A percentile compares a stretch with the other conserved stretches of the same genome.
Conservation (phyloP, 2,113 vertebrate genomes). For the Dascyllus trimaculatus region DNA sequence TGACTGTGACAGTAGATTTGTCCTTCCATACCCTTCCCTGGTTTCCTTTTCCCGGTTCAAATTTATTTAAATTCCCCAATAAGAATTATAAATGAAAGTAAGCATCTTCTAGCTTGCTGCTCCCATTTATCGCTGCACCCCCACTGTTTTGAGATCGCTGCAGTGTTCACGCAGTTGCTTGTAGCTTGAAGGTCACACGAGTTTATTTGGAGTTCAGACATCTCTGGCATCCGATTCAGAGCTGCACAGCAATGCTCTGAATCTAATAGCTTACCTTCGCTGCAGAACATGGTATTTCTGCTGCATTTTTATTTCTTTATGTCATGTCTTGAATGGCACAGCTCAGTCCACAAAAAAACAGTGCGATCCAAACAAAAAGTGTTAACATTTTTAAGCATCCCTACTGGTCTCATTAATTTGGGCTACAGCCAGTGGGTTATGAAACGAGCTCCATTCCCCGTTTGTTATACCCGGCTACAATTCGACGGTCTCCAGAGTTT, state of each 20-base stretch:
- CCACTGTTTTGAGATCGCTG: conserved; percentile 32
- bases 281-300: neutral
- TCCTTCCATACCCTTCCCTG: conserved; percentile 22
- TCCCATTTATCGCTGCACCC: neutral
- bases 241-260: neutral
- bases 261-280: neutral
- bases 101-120: conserved; percentile 32
- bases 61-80: conserved; percentile 16
- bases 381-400: conserved; percentile 42
- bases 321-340: neutral
- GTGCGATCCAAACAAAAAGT: conserved; percentile 11
- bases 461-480: conserved; percentile 47
- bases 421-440: conserved; percentile 32
- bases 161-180: conserved; percentile 26
- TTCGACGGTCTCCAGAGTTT: conserved; percentile 58
- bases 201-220: conserved; percentile 41
- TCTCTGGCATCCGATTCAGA: conserved; percentile 5
- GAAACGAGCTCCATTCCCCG: conserved; percentile 47
- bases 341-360: neutral
- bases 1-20: neutral
- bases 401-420: conserved; percentile 66
- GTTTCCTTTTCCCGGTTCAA: neutral
- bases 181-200: conserved; percentile 47
- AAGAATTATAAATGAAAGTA: conserved; percentile 18
- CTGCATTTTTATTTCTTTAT: neutral